Evolutionary conservation across 1,140 invertebrate genomes (phyloP).

Genomic region (Battus philenor): DNA sequence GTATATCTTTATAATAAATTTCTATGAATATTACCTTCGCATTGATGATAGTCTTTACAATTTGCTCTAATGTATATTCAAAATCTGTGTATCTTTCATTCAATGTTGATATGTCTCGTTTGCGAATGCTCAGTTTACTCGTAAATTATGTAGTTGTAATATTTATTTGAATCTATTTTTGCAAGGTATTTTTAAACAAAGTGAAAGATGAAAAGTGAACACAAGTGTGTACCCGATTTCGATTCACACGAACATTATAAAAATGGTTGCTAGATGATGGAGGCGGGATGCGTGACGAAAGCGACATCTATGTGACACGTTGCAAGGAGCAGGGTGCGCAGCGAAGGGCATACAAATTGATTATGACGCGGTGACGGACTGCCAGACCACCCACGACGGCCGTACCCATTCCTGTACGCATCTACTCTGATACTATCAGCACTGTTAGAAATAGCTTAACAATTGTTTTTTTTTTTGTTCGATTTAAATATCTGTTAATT

Average conservation of each 20-base stretch:
- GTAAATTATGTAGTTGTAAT: too few species aligned
- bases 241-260: constrained; percentile 14
- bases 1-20: constrained; percentile 12
- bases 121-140: too few species aligned
- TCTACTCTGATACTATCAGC: constrained; percentile 28
- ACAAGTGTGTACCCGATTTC: constrained; percentile 1
- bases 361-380: constrained; percentile 50
- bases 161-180: neutral
- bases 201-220: neutral
- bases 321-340: constrained; percentile 23
- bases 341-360: constrained; percentile 65
- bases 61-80: constrained; percentile 5
- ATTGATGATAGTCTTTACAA: constrained; percentile 9
- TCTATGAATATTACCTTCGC: constrained; percentile 10
- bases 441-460: constrained; percentile 20
- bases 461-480: too few species aligned
- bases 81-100: too few species aligned
- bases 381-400: constrained; percentile 55
- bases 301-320: constrained; percentile 33
- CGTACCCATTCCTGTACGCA: constrained; percentile 13
- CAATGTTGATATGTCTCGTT: too few species aligned
- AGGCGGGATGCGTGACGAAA: constrained; percentile 57
- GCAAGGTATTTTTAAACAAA: neutral
- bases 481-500: too few species aligned
- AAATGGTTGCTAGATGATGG: constrained; percentile 13